These are phyloP conservation scores for Clarias magur DNA, from an alignment of 2,113 vertebrate species.

Conservation along the genomic window DNA sequence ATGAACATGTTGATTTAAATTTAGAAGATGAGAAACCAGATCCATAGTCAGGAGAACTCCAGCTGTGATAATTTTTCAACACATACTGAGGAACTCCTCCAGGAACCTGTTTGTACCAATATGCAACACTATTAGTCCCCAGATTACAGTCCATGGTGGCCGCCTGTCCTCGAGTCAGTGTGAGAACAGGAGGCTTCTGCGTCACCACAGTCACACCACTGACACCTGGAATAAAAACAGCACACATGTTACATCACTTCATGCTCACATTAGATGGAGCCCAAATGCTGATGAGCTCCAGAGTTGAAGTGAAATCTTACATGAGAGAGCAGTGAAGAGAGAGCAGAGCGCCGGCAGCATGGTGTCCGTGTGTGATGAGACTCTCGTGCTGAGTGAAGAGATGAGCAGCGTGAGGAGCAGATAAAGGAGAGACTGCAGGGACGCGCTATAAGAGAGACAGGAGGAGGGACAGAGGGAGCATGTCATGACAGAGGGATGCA, in stretches of 20 bases:
- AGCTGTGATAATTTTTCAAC: not conserved
- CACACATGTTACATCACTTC: not conserved
- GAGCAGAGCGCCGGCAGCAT: too few species aligned
- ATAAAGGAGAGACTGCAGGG: too few species aligned
- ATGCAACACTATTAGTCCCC: not conserved
- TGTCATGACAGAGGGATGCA: slow-evolving; percentile 3
- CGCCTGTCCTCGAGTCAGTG: slow-evolving; percentile 30
- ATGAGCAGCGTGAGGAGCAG: too few species aligned
- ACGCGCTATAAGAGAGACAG: too few species aligned
- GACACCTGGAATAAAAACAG: slow-evolving; percentile 35
- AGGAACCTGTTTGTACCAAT: slow-evolving; percentile 50
- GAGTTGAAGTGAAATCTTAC: too few species aligned
- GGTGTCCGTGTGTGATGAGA: too few species aligned
- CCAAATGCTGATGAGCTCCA: too few species aligned
- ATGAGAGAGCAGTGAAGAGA: too few species aligned
- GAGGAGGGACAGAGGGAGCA: not conserved
- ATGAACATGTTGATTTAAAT: slow-evolving; percentile 34
- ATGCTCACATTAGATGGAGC: not conserved
- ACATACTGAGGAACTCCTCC: slow-evolving; percentile 41
- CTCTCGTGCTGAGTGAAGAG: too few species aligned
- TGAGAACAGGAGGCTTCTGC: not conserved
- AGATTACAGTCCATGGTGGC: slow-evolving; percentile 41
- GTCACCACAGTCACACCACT: slow-evolving; percentile 34
- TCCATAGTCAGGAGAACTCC: not conserved
- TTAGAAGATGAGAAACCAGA: slow-evolving; percentile 42